Evolutionary conservation across 2,888 invertebrate genomes (phyloP).

Genomic region (Microchrysa polita): DNA sequence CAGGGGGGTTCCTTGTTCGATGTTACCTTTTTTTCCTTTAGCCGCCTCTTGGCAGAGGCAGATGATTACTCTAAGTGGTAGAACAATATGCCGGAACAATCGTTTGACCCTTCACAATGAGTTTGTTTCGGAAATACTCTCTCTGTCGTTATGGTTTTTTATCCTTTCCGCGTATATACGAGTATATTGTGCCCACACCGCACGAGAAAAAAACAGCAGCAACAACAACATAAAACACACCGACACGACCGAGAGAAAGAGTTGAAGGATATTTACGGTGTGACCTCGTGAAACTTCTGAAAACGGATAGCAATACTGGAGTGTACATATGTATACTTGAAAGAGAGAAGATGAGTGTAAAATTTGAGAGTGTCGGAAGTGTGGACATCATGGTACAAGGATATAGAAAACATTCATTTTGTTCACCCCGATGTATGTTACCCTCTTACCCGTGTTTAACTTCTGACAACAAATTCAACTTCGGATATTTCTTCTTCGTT

Average conservation of each 20-base stretch:
- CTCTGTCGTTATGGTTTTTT: background rate
- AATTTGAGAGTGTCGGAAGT: background rate
- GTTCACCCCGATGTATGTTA: background rate
- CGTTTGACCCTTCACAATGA: slow-evolving; percentile 17
- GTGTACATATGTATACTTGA: background rate
- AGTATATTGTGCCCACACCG: background rate
- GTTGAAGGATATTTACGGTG: too few species aligned
- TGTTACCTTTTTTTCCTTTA: slow-evolving; percentile 14
- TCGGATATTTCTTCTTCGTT: too few species aligned
- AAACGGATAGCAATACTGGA: background rate
- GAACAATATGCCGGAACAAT: slow-evolving; percentile 43
- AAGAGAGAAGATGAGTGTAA: background rate
- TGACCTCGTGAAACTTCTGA: background rate
- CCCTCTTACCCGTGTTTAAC: slow-evolving; percentile 23
- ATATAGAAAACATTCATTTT: slow-evolving; percentile 15
- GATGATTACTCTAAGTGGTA: slow-evolving; percentile 43
- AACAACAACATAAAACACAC: too few species aligned
- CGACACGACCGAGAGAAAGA: background rate
- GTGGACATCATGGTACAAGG: background rate
- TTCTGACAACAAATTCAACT: slow-evolving; percentile 35
- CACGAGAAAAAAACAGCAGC: background rate
- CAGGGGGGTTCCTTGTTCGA: background rate
- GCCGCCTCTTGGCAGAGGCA: slow-evolving; percentile 29
- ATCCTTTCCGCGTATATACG: slow-evolving; percentile 12
- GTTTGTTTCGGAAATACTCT: slow-evolving; percentile 25